Percentiles rank a stretch among this genome's conserved stretches.
These are phyloP conservation scores for Philotrypesis tridentata DNA, from an alignment of 1,140 invertebrate species.

Conservation along the genomic window DNA sequence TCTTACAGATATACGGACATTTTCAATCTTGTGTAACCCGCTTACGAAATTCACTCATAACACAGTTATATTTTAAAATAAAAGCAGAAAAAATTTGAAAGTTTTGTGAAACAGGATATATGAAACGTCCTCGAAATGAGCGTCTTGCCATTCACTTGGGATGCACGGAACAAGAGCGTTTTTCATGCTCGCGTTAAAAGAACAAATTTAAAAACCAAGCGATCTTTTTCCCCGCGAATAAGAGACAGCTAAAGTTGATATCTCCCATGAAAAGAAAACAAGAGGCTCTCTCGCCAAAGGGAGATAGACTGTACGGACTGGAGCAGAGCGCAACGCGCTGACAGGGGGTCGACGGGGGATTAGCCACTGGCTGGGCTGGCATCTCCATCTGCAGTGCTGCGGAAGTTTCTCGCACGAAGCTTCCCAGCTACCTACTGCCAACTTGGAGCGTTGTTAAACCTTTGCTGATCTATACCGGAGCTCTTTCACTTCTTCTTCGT, in stretches of 20 bases:
- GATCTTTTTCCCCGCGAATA: neutral
- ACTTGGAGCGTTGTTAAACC: slow-evolving; percentile 52
- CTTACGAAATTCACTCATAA: too few species aligned
- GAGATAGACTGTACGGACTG: neutral
- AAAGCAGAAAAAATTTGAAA: too few species aligned
- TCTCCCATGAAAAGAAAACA: neutral
- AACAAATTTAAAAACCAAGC: neutral
- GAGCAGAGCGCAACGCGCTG: slow-evolving; percentile 37
- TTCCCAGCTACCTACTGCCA: slow-evolving; percentile 28
- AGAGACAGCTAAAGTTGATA: neutral
- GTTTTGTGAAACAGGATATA: too few species aligned
- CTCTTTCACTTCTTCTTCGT: slow-evolving; percentile 49
- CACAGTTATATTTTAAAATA: too few species aligned
- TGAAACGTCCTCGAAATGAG: too few species aligned
- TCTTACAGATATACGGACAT: too few species aligned
- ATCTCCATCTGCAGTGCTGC: slow-evolving; percentile 34
- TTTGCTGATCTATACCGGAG: slow-evolving; percentile 58
- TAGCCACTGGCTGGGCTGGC: slow-evolving; percentile 51
- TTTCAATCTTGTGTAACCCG: too few species aligned
- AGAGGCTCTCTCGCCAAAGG: neutral
- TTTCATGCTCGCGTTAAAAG: too few species aligned
- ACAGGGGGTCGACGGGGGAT: slow-evolving; percentile 56
- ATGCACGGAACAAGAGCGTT: too few species aligned
- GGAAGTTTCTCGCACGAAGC: neutral
- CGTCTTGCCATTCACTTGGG: too few species aligned